Evolutionary conservation across 2,797 vertebrate genomes (phyloP).

Genomic region (Schizothorax lantsangensis): DNA sequence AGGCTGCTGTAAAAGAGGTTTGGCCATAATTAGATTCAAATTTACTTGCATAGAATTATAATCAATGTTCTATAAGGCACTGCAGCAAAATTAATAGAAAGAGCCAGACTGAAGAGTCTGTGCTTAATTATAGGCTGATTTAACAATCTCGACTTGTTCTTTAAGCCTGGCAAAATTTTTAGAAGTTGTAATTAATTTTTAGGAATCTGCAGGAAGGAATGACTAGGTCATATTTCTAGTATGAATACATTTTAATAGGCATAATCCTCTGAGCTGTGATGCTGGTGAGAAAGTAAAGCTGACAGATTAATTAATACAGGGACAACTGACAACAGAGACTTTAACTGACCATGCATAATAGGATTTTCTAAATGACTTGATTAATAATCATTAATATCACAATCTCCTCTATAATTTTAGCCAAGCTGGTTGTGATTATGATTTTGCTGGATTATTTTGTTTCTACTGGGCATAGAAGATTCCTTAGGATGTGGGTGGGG

Average conservation of each 20-base stretch:
- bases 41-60: constrained; percentile 52
- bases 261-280: constrained; percentile 51
- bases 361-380: constrained; percentile 39
- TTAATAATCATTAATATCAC: constrained; percentile 38
- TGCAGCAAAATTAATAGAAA: constrained; percentile 51
- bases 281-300: constrained; percentile 46
- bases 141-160: constrained; percentile 11
- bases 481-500: too few species aligned
- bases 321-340: constrained; percentile 20
- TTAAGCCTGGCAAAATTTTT: constrained; percentile 20
- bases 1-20: constrained; percentile 39
- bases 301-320: constrained; percentile 54
- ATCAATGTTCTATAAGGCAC: constrained; percentile 47
- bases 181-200: constrained; percentile 48
- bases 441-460: neutral
- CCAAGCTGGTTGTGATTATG: neutral
- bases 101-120: neutral
- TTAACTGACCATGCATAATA: constrained; percentile 44
- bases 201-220: constrained; percentile 9
- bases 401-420: neutral
- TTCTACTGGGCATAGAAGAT: neutral
- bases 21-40: constrained; percentile 51
- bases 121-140: constrained; percentile 37
- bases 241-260: constrained; percentile 39
- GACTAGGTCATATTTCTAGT: constrained; percentile 42